Base-by-base conservation (phyloP, 2,113 vertebrate species). In the Oryctolagus cuniculus region DNA sequence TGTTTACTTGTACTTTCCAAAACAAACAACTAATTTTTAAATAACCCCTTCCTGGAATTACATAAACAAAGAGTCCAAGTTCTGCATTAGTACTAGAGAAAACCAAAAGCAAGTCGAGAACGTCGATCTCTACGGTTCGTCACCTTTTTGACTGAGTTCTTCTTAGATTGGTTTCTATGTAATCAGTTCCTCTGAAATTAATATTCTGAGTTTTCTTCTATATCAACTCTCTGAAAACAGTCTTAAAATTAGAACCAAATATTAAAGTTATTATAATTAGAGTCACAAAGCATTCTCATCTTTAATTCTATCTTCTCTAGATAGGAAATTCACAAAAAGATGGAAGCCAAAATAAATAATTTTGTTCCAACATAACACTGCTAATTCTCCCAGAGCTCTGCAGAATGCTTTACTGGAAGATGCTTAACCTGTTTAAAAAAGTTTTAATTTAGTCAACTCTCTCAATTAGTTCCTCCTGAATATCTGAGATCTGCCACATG, bases 31-130 rank as follows among this genome's bases (percentile, higher is more conserved):
- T 69, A 66, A 73, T 55, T 87, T 92, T 89, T 24, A 93, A 92
- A 94, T 58, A 92, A 51, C 69, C 27, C 25, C 84, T 82, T 49
- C 19, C 77, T 87, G 21, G 16, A 24, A 80, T 67, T 13, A 38
- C 89, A 95, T 91, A 92, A 92, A 89, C 24, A 81, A 21, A 91
- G 83, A 87, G 64, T 87, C 31, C 58, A 96, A 94, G 87, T 58
- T 79, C 19, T 89, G 13, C 63, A 29, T 85, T 78, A 75, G 3
- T 53, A 74, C 24, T 31, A 89, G 24, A 88, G 49, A 78, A 61
- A 95, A 85, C 31, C 31, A 88, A 90, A 25, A 64, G 72, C 17
- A 31, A 84, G 24, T 7, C 5, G 49, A 82, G 69, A 79, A 61
- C 29, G 10, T 73, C 31, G 3, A 36, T 34, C 10, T 75, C 0